Conservation (phyloP, 53 echinoderm and acorn worm species). For the Pentamera pediparva region DNA sequence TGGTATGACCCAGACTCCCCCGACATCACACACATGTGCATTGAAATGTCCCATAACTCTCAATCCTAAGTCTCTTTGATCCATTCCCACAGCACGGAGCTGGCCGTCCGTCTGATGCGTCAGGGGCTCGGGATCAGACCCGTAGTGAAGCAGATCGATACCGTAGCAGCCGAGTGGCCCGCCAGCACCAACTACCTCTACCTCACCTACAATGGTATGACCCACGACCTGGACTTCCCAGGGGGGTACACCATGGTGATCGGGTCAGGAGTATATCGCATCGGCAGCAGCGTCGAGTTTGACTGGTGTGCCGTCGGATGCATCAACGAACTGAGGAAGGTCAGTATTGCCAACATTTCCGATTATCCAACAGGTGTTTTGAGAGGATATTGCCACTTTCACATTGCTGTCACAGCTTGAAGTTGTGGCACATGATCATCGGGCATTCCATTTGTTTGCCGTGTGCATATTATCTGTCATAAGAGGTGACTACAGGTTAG, state of each 20-base stretch:
- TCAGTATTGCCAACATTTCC: too few species aligned
- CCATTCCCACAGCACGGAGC: slow-evolving; percentile 61
- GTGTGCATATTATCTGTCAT: too few species aligned
- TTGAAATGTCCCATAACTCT: too few species aligned
- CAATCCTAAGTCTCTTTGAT: too few species aligned
- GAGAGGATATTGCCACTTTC: too few species aligned
- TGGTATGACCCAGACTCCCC: slow-evolving; percentile 51
- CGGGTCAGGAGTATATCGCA: slow-evolving; percentile 95
- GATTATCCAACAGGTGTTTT: too few species aligned
- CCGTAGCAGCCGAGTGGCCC: slow-evolving; percentile 98
- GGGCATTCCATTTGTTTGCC: too few species aligned
- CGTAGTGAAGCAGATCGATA: slow-evolving; percentile 92
- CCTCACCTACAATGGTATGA: slow-evolving; percentile 83
- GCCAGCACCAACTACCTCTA: slow-evolving; percentile 96
- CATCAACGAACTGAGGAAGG: slow-evolving; percentile 84
- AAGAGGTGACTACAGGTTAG: too few species aligned
- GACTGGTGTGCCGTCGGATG: slow-evolving; percentile 99
- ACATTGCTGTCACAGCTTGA: too few species aligned
- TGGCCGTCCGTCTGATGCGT: slow-evolving; percentile 71
- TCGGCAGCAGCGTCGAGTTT: slow-evolving; percentile 99
- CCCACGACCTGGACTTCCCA: slow-evolving; percentile 86
- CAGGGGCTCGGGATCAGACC: slow-evolving; percentile 62
- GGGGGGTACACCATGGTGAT: slow-evolving; percentile 96
- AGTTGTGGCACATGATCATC: too few species aligned
- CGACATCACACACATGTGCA: too few species aligned